Evolutionary conservation across 2,888 invertebrate species (phyloP).

Genomic region (Phanerotoma sp.): DNA sequence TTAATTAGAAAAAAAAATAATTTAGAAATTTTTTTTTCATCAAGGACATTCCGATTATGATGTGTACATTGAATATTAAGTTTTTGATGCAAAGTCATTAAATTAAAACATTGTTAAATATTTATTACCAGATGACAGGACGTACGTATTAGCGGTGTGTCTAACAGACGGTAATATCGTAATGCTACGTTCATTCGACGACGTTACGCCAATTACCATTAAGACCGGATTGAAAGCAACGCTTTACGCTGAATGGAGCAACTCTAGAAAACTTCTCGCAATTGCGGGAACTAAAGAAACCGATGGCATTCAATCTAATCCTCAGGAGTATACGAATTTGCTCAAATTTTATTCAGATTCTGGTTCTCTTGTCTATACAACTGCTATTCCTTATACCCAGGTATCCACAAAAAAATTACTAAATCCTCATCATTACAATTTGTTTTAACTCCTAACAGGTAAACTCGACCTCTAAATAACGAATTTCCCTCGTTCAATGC

Average conservation of each 20-base stretch:
- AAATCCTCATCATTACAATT: too few species aligned
- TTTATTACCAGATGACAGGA: slow-evolving; percentile 61
- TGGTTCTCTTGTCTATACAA: slow-evolving; percentile 79
- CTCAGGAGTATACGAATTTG: slow-evolving; percentile 72
- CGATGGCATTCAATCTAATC: slow-evolving; percentile 46
- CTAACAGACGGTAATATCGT: slow-evolving; percentile 89
- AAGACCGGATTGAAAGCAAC: slow-evolving; percentile 80
- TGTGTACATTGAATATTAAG: too few species aligned
- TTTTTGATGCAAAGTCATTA: too few species aligned
- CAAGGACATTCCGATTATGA: too few species aligned
- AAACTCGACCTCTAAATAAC: too few species aligned
- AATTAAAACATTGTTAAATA: neutral
- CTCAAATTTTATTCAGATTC: slow-evolving; percentile 90
- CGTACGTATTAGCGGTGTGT: slow-evolving; percentile 83
- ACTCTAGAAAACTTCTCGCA: slow-evolving; percentile 87
- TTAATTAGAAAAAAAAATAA: too few species aligned
- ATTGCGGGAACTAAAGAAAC: slow-evolving; percentile 75
- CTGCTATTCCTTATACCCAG: slow-evolving; percentile 75
- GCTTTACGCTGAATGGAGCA: slow-evolving; percentile 94
- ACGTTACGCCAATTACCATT: slow-evolving; percentile 86
- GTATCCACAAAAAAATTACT: too few species aligned
- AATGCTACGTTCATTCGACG: slow-evolving; percentile 88
- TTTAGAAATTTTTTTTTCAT: too few species aligned
- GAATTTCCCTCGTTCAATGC: too few species aligned
- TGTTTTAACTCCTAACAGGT: too few species aligned